Conservation (phyloP, 2,797 vertebrate species). For the Coranthus polyacanthus region DNA sequence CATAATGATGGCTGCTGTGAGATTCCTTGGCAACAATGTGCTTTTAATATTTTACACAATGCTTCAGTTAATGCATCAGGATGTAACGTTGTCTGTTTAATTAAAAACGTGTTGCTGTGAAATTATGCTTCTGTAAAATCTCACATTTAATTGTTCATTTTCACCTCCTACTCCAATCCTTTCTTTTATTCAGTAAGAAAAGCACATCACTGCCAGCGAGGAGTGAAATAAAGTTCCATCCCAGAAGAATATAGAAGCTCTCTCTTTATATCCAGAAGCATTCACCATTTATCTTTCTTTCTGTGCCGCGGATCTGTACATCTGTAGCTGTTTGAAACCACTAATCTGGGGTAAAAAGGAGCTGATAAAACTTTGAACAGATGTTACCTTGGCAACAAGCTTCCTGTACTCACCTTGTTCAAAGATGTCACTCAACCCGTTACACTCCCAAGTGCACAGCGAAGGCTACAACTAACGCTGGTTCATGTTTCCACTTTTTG, state of each 20-base stretch:
- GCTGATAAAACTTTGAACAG: slow-evolving; percentile 54
- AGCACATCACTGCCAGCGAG: background rate
- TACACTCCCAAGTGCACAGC: slow-evolving; percentile 28
- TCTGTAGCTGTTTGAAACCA: slow-evolving; percentile 27
- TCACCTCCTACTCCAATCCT: background rate
- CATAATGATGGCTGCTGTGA: background rate
- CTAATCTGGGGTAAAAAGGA: slow-evolving; percentile 32
- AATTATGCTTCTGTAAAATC: background rate
- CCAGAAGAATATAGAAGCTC: background rate
- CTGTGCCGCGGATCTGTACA: slow-evolving; percentile 10
- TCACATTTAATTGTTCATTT: background rate
- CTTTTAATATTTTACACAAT: slow-evolving; percentile 1
- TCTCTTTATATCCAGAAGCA: background rate
- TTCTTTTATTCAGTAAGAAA: background rate
- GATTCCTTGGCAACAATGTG: slow-evolving; percentile 1
- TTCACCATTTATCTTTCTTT: slow-evolving; percentile 9
- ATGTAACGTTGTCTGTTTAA: background rate
- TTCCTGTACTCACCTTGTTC: slow-evolving; percentile 44
- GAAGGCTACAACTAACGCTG: slow-evolving; percentile 6
- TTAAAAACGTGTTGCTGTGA: background rate
- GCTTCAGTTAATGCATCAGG: background rate
- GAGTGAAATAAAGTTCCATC: too few relatives aligned
- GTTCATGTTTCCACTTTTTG: slow-evolving; percentile 7
- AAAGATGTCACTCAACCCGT: slow-evolving; percentile 59
- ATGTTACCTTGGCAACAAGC: slow-evolving; percentile 60